Base-by-base conservation (phyloP, 1,140 invertebrate genomes). In the Globodera ellingtonae region DNA sequence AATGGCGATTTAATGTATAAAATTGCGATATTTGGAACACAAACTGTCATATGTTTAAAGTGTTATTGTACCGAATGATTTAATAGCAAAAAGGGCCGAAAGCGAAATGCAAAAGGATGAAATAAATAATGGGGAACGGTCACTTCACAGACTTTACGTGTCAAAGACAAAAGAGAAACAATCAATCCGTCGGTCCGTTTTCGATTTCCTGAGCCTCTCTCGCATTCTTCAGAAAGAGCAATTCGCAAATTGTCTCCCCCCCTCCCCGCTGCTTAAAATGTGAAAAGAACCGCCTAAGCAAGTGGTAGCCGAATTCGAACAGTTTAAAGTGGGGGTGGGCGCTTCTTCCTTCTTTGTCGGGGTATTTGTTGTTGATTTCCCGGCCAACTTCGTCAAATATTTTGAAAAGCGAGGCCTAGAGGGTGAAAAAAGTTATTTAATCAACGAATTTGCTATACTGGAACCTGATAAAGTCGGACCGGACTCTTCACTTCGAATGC, bases 401-500 rank as follows among this genome's bases (percentile, higher is more conserved):
- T 50, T 81, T 74, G 44, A 84, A 84, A 10, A 84, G 67, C 7
- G 83, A 50, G 1, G 83, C 83, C 83, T 84, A 52, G 9, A 84
- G 82, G 35, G 4, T 79, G 35, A 21, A 46, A 46, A 62, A n/a
- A 18, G 15, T 24, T 62, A 56, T 18, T 8, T 0, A 44, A 78
- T 72, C 13, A 47, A 21, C 18, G 52, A 46, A 80, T 48, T 35
- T 21, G 5, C 44, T 66, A 62, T 4, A 80, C 35, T 44, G 70
- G 50, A 66, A 84, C 82, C 59, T 71, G 56, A 62, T 86, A 84
- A 46, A 84, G 70, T 13, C 70, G 18, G 52, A 81, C 50, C 21
- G 83, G 83, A 6, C 48, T 72, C 35, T 84, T 82, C 48, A 84
- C 62, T 47, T 84, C 84, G 74, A 84, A 86, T 9, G 83, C 83